A percentile compares a stretch with the other conserved stretches of the same genome.
These are phyloP conservation scores for Drepanosiphum platanoidis DNA, from an alignment of 2,888 invertebrate species.

Conservation along the genomic window DNA sequence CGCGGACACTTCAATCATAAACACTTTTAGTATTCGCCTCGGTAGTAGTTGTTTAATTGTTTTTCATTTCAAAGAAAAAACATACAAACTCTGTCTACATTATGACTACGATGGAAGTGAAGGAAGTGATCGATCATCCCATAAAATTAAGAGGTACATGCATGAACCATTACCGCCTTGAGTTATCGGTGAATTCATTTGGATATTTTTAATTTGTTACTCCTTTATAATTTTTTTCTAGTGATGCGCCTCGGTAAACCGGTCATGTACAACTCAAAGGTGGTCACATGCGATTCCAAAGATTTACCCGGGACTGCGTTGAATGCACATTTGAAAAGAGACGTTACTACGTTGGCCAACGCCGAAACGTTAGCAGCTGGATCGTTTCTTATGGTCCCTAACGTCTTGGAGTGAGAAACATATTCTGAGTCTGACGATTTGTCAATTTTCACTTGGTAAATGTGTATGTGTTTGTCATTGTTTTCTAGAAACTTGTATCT, in stretches of 20 bases:
- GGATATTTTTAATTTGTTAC: constrained; percentile 1
- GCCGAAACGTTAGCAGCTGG: constrained; percentile 86
- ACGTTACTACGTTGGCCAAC: constrained; percentile 84
- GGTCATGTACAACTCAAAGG: constrained; percentile 82
- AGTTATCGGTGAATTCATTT: not conserved
- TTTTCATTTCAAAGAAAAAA: too few species aligned
- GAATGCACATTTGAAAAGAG: constrained; percentile 80
- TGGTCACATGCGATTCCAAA: constrained; percentile 84
- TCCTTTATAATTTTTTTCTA: constrained; percentile 66
- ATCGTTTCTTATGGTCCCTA: constrained; percentile 91
- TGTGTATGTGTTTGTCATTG: constrained; percentile 1
- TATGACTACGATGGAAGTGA: constrained; percentile 70
- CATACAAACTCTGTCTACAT: too few species aligned
- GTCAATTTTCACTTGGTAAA: constrained; percentile 10
- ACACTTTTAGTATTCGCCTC: too few species aligned
- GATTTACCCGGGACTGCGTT: constrained; percentile 86
- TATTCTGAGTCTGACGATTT: not conserved
- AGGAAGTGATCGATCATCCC: constrained; percentile 73
- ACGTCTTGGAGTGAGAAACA: constrained; percentile 84
- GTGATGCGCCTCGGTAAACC: constrained; percentile 97
- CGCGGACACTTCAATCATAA: too few species aligned
- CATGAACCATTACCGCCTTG: not conserved
- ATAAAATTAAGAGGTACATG: constrained; percentile 72
- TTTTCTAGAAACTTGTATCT: constrained; percentile 86
- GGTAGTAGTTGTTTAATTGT: too few species aligned